A percentile compares a stretch with the other conserved stretches of the same genome.
These are phyloP conservation scores for Lynx canadensis DNA, from an alignment of 2,113 vertebrate genomes.

Conservation along the genomic window DNA sequence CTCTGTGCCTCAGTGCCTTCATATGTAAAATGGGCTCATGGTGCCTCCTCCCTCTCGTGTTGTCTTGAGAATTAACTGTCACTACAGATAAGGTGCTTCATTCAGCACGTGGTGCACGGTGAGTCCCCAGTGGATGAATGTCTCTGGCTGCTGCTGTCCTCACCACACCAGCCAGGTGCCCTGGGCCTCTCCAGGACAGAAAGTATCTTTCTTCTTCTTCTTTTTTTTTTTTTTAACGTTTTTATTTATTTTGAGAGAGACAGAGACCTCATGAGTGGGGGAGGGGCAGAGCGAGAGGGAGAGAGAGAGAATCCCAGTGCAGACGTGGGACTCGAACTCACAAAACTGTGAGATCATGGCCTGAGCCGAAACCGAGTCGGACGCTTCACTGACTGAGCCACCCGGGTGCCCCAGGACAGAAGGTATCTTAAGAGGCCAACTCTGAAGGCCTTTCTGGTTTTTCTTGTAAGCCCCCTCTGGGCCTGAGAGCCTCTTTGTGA, in stretches of 20 bases:
- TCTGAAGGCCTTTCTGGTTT: not conserved
- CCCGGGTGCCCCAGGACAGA: not conserved
- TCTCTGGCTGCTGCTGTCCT: not conserved
- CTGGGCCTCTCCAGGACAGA: not conserved
- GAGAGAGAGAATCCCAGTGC: too few species aligned
- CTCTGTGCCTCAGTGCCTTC: not conserved
- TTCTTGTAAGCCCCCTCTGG: not conserved
- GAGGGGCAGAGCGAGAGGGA: too few species aligned
- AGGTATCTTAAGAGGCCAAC: too few species aligned
- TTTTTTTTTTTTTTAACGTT: too few species aligned
- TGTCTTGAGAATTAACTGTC: not conserved
- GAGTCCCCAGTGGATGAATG: accelerated
- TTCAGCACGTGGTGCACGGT: not conserved
- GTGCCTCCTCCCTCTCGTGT: accelerated
- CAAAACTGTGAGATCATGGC: too few species aligned
- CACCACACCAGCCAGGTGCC: not conserved
- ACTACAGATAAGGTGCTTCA: accelerated
- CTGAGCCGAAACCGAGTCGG: too few species aligned
- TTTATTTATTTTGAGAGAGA: too few species aligned
- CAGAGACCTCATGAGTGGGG: too few species aligned
- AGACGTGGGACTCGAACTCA: too few species aligned
- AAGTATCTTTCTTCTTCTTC: too few species aligned
- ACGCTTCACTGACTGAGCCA: not conserved
- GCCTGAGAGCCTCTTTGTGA: not conserved
- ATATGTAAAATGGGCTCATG: not conserved